Conservation (phyloP, 2,888 invertebrate species). For the Drosophila mercatorum region DNA sequence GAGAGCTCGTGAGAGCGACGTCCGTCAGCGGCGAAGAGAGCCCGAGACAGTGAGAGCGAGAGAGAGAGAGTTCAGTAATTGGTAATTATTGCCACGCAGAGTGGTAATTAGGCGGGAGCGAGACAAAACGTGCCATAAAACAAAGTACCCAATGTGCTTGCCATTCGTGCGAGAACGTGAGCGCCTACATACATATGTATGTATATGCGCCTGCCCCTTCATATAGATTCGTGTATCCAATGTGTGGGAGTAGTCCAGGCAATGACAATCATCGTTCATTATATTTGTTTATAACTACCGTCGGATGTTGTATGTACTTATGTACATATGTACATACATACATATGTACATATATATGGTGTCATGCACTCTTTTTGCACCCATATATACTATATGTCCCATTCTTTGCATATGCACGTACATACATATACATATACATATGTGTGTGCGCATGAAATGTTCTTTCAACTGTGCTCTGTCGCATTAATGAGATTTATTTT, state of each 20-base stretch:
- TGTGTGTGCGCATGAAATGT: not conserved
- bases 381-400: not conserved
- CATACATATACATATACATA: not conserved
- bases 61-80: constrained; percentile 55
- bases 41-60: constrained; percentile 7
- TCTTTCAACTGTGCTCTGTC: not conserved
- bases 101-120: constrained; percentile 75
- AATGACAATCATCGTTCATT: constrained; percentile 69
- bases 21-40: constrained; percentile 12
- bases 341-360: not conserved
- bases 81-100: constrained; percentile 77
- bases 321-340: not conserved
- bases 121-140: constrained; percentile 65
- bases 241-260: constrained; percentile 61
- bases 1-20: not conserved
- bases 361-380: not conserved
- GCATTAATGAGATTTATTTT: constrained; percentile 1
- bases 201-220: constrained; percentile 15
- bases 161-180: constrained; percentile 38
- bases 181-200: constrained; percentile 16
- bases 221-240: constrained; percentile 9
- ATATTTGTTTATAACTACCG: constrained; percentile 55
- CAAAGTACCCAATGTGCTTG: constrained; percentile 66
- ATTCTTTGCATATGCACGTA: constrained; percentile 10
- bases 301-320: constrained; percentile 43